phyloP scores from a whole-genome alignment of 2,797 vertebrate genomes.

The Psittacula echo region DNA sequence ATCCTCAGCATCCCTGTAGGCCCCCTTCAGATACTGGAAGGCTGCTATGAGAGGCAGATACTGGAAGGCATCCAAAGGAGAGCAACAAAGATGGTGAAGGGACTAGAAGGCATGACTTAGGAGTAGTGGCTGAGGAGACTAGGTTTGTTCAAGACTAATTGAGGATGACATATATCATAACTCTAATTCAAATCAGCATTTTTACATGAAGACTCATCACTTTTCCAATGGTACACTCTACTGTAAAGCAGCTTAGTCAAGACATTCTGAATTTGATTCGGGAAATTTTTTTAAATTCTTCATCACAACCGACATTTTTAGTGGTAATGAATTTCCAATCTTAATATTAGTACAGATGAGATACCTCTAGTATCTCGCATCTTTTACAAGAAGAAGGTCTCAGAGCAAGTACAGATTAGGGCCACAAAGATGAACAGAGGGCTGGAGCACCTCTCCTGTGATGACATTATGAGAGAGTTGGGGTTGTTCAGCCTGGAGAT shows the following conservation, averaged over 20 bases:
- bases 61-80: background rate
- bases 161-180: slow-evolving; percentile 83
- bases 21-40: too few species aligned
- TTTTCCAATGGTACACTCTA: slow-evolving; percentile 76
- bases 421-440: background rate
- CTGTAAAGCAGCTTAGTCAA: slow-evolving; percentile 80
- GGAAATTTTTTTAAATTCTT: slow-evolving; percentile 71
- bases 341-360: slow-evolving; percentile 62
- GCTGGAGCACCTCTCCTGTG: background rate
- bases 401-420: background rate
- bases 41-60: too few species aligned
- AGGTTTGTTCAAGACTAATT: slow-evolving; percentile 74
- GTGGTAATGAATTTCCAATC: slow-evolving; percentile 73
- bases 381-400: slow-evolving; percentile 16
- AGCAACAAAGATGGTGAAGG: background rate
- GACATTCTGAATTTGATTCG: slow-evolving; percentile 78
- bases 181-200: slow-evolving; percentile 85
- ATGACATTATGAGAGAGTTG: background rate
- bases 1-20: too few species aligned
- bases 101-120: background rate
- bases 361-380: slow-evolving; percentile 55
- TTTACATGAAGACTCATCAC: slow-evolving; percentile 85
- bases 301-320: slow-evolving; percentile 77
- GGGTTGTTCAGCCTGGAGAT: background rate
- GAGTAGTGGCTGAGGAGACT: background rate